Evolutionary conservation across 2,888 invertebrate species (phyloP), one percentile per base, ranked within the genome.

Genomic region (Glomeris marginata): DNA sequence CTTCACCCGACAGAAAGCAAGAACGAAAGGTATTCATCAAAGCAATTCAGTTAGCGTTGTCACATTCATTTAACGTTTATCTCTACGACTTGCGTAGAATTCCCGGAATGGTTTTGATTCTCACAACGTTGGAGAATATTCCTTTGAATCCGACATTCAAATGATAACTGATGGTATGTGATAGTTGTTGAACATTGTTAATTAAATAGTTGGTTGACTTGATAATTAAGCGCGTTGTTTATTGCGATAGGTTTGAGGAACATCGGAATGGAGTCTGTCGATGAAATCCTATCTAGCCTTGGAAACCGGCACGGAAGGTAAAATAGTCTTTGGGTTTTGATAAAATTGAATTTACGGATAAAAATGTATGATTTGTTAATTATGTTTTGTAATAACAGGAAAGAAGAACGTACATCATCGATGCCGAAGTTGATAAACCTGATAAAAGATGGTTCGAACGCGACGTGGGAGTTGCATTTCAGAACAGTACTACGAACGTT

Each of bases 401-500:
- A 33, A 21, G 64, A 65, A 46, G 65, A 70, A 54, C 57, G 69
- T 38, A 63, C 64, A 51, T 60, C 62, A 48, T 67, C 71, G 10
- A 64, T 73, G 62, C 54, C 64, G 35, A 62, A 64, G 33, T 59
- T 74, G 47, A 65, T 68, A 35, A 63, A 66, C 49, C 60, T 72
- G 56, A 66, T 72, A 4, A 62, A 67, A 40, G 70, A 72, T 45
- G 71, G 71, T 33, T 63, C 65, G 20, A 61, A 65, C 41, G 62
- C 62, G 4, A 63, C 69, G n/a, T 71, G 74, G 66, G 69, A 72
- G 54, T 72, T 73, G 48, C 69, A 74, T 60, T 75, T 75, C 61
- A 69, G 69, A 58, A 62, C 64, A 28, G 61, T 70, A 45, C 61
- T 71, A 33, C 61, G 69, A 22, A 62, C 67, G 48, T 58, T 69